Evolutionary conservation across 1,140 invertebrate genomes (phyloP).

Genomic region (Sarcophaga peregrina): DNA sequence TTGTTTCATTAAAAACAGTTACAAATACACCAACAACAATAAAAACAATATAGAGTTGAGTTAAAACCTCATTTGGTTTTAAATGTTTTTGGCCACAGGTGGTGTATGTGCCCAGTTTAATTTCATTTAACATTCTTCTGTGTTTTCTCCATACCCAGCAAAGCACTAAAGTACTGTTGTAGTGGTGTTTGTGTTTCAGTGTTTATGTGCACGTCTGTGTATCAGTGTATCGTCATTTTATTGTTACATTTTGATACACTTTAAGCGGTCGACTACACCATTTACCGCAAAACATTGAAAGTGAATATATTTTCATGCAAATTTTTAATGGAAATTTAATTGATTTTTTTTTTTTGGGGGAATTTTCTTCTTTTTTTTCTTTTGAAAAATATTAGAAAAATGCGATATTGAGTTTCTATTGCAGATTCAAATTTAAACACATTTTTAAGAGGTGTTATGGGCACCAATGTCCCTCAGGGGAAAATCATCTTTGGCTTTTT

Average conservation of each 20-base stretch:
- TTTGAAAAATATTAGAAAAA: too few species aligned
- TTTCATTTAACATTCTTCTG: constrained; percentile 38
- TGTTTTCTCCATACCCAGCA: too few species aligned
- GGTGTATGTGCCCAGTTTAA: constrained; percentile 37
- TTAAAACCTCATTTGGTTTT: constrained; percentile 41
- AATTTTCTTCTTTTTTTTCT: too few species aligned
- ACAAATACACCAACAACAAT: neutral
- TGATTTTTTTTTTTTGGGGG: too few species aligned
- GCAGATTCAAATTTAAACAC: too few species aligned
- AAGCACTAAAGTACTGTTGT: too few species aligned
- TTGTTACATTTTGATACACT: constrained; percentile 3
- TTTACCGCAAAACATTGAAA: neutral
- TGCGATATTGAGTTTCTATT: too few species aligned
- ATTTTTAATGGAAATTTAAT: neutral
- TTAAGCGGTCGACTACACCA: neutral
- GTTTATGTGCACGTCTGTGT: too few species aligned
- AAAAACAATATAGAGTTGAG: neutral
- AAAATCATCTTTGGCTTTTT: too few species aligned
- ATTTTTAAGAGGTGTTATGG: too few species aligned
- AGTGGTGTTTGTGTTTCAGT: too few species aligned
- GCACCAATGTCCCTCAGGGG: too few species aligned
- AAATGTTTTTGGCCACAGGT: constrained; percentile 39
- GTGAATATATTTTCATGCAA: neutral
- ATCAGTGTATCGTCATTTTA: neutral
- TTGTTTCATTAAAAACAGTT: constrained; percentile 3